Conservation (phyloP, 2,888 invertebrate genomes). For the Dasysyrphus albostriatus region DNA sequence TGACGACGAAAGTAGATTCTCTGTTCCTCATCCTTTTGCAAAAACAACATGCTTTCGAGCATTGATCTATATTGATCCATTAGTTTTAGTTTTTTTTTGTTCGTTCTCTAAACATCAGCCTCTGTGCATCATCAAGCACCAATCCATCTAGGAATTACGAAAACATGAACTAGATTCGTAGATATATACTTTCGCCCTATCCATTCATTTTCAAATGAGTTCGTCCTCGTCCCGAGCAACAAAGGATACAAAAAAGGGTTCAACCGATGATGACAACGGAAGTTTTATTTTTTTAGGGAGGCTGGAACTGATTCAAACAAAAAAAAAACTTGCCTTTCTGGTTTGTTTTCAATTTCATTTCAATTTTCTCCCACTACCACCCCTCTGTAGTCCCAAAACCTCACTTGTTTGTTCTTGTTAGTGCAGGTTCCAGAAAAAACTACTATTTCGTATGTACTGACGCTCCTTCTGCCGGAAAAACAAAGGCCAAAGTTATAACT, state of each 20-base stretch:
- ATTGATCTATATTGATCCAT: conserved; percentile 54
- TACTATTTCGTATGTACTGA: conserved; percentile 60
- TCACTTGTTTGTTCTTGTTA: background rate
- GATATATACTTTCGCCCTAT: conserved; percentile 44
- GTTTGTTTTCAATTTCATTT: conserved; percentile 74
- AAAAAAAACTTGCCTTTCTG: conserved; percentile 55
- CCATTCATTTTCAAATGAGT: conserved; percentile 31
- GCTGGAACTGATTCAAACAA: conserved; percentile 1
- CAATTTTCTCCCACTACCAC: conserved; percentile 47
- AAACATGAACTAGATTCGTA: conserved; percentile 65
- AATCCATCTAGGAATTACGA: conserved; percentile 53
- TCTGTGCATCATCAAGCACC: conserved; percentile 15
- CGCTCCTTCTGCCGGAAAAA: conserved; percentile 39
- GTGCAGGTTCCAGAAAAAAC: background rate
- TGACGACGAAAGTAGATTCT: background rate
- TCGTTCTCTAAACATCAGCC: conserved; percentile 32
- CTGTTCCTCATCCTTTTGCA: background rate
- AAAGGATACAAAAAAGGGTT: conserved; percentile 31
- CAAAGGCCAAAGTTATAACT: conserved; percentile 66
- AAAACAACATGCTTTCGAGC: conserved; percentile 9
- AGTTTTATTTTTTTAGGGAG: conserved; percentile 22
- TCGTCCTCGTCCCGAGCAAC: conserved; percentile 33
- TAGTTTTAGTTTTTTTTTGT: conserved; percentile 24
- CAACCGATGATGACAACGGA: conserved; percentile 27
- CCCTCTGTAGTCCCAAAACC: background rate